Conservation (phyloP, 2,113 vertebrate genomes). For the Zosterops pallidus region DNA sequence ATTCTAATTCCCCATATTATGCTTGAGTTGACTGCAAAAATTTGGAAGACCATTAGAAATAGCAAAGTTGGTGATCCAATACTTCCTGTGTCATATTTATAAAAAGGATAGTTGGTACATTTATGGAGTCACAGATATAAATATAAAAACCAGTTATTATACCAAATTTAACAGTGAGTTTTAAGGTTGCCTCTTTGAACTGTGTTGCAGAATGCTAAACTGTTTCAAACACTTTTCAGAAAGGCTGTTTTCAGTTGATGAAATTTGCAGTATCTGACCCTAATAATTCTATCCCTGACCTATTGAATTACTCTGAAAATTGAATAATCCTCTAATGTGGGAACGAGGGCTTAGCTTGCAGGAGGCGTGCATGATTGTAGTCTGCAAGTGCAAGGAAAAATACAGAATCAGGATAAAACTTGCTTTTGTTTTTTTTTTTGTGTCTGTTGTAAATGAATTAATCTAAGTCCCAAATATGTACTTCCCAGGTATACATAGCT, state of each 20-base stretch:
- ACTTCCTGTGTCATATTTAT: not conserved
- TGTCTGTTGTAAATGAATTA: not conserved
- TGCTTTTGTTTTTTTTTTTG: not conserved
- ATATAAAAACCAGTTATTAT: not conserved
- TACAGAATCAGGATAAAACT: not conserved
- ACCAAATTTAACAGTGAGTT: not conserved
- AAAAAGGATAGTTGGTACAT: not conserved
- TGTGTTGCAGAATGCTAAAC: not conserved
- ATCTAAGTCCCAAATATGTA: not conserved
- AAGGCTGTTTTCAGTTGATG: not conserved
- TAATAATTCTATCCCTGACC: not conserved
- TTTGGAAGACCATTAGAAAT: not conserved
- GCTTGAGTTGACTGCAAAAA: not conserved
- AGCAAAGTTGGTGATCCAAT: not conserved
- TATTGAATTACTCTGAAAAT: not conserved
- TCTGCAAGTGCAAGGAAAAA: not conserved
- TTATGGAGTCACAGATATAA: not conserved
- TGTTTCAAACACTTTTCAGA: not conserved
- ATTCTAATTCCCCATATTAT: not conserved
- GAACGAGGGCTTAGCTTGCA: not conserved
- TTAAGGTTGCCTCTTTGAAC: not conserved
- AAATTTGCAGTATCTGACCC: not conserved
- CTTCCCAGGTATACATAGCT: conserved; percentile 88
- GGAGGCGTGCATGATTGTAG: not conserved
- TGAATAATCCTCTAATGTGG: not conserved